Base-by-base conservation (phyloP, 2,113 vertebrate genomes). In the Oncorhynchus nerka region DNA sequence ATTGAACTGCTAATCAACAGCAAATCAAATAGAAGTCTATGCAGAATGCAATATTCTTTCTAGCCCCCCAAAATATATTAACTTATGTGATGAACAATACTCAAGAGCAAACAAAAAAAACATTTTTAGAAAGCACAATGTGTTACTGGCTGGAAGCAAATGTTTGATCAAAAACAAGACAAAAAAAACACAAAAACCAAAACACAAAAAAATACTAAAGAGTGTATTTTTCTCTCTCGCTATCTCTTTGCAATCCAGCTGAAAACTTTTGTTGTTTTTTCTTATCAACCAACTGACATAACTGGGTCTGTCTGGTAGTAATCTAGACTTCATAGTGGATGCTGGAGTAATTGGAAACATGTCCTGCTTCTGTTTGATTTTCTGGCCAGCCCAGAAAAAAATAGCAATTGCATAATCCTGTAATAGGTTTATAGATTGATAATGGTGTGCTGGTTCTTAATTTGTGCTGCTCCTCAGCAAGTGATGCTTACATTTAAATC, bases 281-380 rank as follows among this genome's bases (percentile, higher is more conserved):
- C 72, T 85, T 79, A 81, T 90, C 89, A 85, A 77, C 79, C 81
- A 64, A n/a, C 75, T 79, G 87, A 87, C 88, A 89, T 83, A 91
- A 87, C 84, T 75, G 77, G 87, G 90, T 81, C 88, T 76, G 86
- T 77, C 80, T 78, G 1, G 75, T 57, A 68, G 76, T 82, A 79
- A 83, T 78, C 67, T 80, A 83, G 59, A 20, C 26, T 71, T 62
- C 34, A 79, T 59, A 75, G 73, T 75, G 73, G 78, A 39, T 39
- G 34, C 85, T 74, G 67, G 77, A 79, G 81, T 82, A 87, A 86
- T 88, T 89, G 84, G 75, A 84, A 77, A 57, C 55, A 57, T 16
- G 4, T 57, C 55, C 55, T 57, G 20, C 55, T 57, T 15, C 55
- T 19, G 55, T 57, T 57, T 57, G 16, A 57, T 20, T 57, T 1